A percentile compares a stretch with the other conserved stretches of the same genome.
Conservation (phyloP, 2,888 invertebrate species). For the Antheraea assamensis region DNA sequence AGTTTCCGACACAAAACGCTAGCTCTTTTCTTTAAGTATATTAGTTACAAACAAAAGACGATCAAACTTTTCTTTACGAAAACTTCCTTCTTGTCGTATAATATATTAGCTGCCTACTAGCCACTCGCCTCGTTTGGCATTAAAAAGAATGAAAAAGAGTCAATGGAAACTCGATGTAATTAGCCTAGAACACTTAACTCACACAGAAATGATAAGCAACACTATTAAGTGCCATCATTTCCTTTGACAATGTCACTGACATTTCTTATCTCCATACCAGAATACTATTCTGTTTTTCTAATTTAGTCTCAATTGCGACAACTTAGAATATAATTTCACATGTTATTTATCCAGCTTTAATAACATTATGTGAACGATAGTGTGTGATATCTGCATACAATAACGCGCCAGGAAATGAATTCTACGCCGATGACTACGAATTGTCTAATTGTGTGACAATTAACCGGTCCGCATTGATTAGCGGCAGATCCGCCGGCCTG, state of each 20-base stretch:
- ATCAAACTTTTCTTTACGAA: too few species aligned
- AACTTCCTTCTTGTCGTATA: too few species aligned
- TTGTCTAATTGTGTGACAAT: slow-evolving; percentile 4
- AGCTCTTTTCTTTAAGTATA: too few species aligned
- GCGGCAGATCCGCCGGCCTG: too few species aligned
- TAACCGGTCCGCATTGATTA: too few species aligned
- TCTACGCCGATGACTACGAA: slow-evolving; percentile 10
- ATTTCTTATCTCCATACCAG: slow-evolving; percentile 4
- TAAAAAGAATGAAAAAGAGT: too few species aligned
- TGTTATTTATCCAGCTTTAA: not conserved
- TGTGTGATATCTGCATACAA: slow-evolving; percentile 13
- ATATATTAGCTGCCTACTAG: too few species aligned
- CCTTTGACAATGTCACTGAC: slow-evolving; percentile 12
- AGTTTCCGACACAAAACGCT: too few species aligned
- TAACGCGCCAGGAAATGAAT: slow-evolving; percentile 11
- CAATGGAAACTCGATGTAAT: too few species aligned
- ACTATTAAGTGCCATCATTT: slow-evolving; percentile 7
- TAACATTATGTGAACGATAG: not conserved
- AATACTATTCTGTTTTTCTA: not conserved
- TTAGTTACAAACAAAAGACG: too few species aligned
- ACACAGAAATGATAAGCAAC: not conserved
- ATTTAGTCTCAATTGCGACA: not conserved
- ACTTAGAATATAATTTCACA: not conserved
- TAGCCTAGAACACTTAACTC: not conserved
- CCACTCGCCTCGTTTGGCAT: too few species aligned